Base-by-base conservation (phyloP, 37 sponge, comb jelly and placozoan genomes). In the Eunapius fragilis region DNA sequence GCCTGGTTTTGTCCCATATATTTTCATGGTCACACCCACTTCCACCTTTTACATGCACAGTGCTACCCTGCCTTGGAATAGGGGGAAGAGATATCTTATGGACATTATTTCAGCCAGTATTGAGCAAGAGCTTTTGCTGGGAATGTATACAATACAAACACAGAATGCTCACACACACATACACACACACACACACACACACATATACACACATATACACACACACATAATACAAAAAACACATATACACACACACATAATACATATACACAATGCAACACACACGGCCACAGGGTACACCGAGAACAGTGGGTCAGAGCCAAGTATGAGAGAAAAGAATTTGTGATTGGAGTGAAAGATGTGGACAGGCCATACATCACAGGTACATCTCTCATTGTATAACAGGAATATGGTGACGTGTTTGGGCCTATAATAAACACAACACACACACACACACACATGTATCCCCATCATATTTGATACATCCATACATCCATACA, bases 271-370 rank as follows among this genome's bases (percentile, higher is more conserved):
- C 77, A 35, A 47, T 2, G 0, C 0, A 47, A 35, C 77, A 76
- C 37, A 37, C 3, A 76, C 77, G 14, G 19, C 7, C 36, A 37
- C 72, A 93, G 94, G 71, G 90, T 93, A 38, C 41, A 50, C 14
- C 34, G 90, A 24, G 88, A 90, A 67, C 91, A 93, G 74, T 93
- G 94, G 94, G 87, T 93, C 6, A 50, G 79, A 70, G 94, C 91
- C 9, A 93, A 93, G 72, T 93, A 93, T 73, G 88, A 90, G 49
- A 73, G 91, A 38, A 89, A 85, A 68, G 88, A 90, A 72, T 93
- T 93, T 76, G 69, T 82, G 9, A 3, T 31, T 2, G 84, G 84
- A 26, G 81, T 81, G 13, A 84, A 89, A 17, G 80, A 84, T 7
- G 27, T 58, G 6, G 58, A 82, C 68, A 80, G 76, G 76, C 72